These are phyloP conservation scores for Chydorus sphaericus DNA, from an alignment of 2,888 invertebrate genomes.

Conservation along the genomic window DNA sequence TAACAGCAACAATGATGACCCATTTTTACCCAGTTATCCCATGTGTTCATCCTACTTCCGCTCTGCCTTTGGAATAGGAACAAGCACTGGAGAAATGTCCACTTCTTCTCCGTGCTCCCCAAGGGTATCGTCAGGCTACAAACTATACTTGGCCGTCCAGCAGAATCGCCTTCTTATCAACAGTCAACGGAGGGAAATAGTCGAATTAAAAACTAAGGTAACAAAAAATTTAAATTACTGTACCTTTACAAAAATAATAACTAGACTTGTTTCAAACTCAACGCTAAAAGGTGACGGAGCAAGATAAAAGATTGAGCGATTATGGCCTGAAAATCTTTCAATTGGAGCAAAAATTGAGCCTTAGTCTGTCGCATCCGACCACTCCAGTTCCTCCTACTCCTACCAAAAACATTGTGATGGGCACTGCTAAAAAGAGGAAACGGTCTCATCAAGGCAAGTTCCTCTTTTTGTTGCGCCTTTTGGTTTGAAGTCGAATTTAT, in stretches of 20 bases:
- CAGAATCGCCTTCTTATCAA: not conserved
- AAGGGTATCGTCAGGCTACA: not conserved
- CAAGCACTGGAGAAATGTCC: not conserved
- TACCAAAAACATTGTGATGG: too few relatives aligned
- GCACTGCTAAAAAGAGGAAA: too few relatives aligned
- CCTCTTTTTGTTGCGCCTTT: too few relatives aligned
- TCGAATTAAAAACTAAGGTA: constrained; percentile 15
- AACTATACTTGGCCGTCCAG: not conserved
- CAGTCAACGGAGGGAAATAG: constrained; percentile 21
- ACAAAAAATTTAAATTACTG: not conserved
- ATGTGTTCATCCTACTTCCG: too few relatives aligned
- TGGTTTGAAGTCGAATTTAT: too few relatives aligned
- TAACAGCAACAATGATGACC: not conserved
- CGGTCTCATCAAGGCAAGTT: too few relatives aligned
- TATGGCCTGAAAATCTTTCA: constrained; percentile 21
- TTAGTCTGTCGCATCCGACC: too few relatives aligned
- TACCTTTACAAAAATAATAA: too few relatives aligned
- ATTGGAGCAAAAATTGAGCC: constrained; percentile 19
- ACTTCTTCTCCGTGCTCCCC: not conserved
- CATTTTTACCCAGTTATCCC: too few relatives aligned
- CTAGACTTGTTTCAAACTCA: too few relatives aligned
- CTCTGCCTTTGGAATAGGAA: too few relatives aligned
- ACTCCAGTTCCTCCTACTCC: too few relatives aligned
- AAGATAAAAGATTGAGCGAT: constrained; percentile 22
- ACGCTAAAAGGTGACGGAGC: constrained; percentile 23